phyloP scores from a whole-genome alignment of 2,797 vertebrate genomes.

The Hyperoplus lanceolatus region DNA sequence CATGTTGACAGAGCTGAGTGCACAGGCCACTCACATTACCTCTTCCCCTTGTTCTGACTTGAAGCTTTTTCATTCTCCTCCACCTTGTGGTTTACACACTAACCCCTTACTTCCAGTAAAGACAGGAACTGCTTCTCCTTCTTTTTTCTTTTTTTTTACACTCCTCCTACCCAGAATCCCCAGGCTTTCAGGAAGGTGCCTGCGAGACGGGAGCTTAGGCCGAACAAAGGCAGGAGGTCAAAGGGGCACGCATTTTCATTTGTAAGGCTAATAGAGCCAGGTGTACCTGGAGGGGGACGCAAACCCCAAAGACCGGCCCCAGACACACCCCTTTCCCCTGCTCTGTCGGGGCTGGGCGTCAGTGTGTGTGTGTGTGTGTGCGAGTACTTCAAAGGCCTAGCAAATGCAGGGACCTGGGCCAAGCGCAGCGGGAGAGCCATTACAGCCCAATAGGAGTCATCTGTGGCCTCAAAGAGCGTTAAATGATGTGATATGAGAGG shows the following conservation, averaged over 20 bases:
- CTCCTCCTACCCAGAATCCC: slow-evolving; percentile 30
- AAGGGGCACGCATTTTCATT: slow-evolving; percentile 79
- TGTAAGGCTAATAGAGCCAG: slow-evolving; percentile 78
- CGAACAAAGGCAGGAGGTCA: slow-evolving; percentile 80
- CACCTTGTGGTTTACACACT: slow-evolving; percentile 35
- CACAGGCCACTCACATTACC: slow-evolving; percentile 52
- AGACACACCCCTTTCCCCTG: slow-evolving; percentile 62
- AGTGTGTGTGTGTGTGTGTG: slow-evolving; percentile 45
- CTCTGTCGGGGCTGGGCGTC: slow-evolving; percentile 22
- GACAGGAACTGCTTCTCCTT: slow-evolving; percentile 25
- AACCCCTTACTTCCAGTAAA: slow-evolving; percentile 52
- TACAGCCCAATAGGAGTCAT: slow-evolving; percentile 74
- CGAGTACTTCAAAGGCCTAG: slow-evolving; percentile 74
- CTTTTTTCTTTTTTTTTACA: background rate
- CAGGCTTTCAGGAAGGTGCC: slow-evolving; percentile 35
- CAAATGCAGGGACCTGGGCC: slow-evolving; percentile 60
- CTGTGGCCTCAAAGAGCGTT: slow-evolving; percentile 76
- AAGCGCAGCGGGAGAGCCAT: slow-evolving; percentile 71
- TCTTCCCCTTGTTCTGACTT: slow-evolving; percentile 40
- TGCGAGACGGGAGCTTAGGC: slow-evolving; percentile 17
- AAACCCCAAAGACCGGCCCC: slow-evolving; percentile 44
- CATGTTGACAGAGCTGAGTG: slow-evolving; percentile 45
- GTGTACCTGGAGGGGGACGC: slow-evolving; percentile 73
- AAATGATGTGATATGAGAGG: slow-evolving; percentile 73
- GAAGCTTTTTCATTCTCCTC: slow-evolving; percentile 52